Evolutionary conservation across 2,113 vertebrate genomes (phyloP).

Genomic region (Hemibagrus wyckioides): DNA sequence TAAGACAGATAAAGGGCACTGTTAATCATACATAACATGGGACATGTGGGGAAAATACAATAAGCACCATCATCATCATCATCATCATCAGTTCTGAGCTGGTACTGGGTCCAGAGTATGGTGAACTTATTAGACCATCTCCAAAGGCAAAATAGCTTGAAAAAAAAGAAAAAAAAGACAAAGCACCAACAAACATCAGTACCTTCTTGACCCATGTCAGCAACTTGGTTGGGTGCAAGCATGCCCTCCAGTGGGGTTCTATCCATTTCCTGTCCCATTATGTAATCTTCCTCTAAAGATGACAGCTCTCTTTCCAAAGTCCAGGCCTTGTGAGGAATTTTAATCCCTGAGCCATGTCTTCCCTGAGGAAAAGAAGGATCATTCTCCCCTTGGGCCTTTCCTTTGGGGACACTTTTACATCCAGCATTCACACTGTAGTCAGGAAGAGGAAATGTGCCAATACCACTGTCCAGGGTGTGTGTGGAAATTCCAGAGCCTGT

Average conservation of each 20-base stretch:
- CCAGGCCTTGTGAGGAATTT: slow-evolving; percentile 83
- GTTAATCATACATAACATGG: neutral
- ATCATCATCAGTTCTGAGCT: neutral
- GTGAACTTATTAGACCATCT: neutral
- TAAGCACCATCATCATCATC: neutral
- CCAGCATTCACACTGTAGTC: slow-evolving; percentile 84
- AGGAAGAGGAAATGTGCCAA: slow-evolving; percentile 92
- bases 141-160: neutral
- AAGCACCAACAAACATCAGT: neutral
- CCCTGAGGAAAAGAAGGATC: slow-evolving; percentile 69
- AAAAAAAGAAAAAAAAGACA: neutral
- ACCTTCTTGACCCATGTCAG: slow-evolving; percentile 45
- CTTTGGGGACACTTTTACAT: slow-evolving; percentile 81
- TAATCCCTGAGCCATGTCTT: slow-evolving; percentile 66
- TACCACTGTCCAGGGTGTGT: slow-evolving; percentile 93
- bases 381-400: slow-evolving; percentile 77
- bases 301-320: slow-evolving; percentile 89
- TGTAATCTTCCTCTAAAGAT: slow-evolving; percentile 63
- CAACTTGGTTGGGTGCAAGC: slow-evolving; percentile 35
- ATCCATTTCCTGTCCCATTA: slow-evolving; percentile 48
- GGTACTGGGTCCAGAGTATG: neutral
- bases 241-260: slow-evolving; percentile 42
- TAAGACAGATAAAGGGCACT: neutral
- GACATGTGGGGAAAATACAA: neutral
- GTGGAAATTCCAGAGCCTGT: slow-evolving; percentile 89